A percentile compares a stretch with the other conserved stretches of the same genome.
phyloP scores from a whole-genome alignment of 2,797 vertebrate species.

The Gadopsis bispinosus region DNA sequence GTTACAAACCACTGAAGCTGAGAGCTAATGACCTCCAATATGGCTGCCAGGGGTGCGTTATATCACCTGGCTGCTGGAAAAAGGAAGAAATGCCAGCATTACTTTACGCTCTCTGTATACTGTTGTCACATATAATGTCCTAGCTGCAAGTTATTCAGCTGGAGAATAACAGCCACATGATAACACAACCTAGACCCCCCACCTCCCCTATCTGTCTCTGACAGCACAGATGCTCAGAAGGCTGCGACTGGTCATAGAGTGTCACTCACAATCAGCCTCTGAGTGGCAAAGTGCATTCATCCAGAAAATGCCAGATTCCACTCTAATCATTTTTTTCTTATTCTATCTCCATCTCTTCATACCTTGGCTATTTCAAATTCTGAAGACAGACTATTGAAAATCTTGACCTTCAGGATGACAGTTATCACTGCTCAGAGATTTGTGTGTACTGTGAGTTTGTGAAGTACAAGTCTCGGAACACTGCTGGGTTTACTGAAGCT shows the following conservation, averaged over 20 bases:
- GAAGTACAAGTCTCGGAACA: constrained; percentile 52
- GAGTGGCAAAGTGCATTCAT: constrained; percentile 78
- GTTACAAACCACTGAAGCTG: constrained; percentile 29
- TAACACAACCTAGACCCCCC: constrained; percentile 55
- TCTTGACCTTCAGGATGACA: constrained; percentile 77
- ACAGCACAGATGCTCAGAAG: constrained; percentile 76
- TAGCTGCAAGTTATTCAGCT: constrained; percentile 74
- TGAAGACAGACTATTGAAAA: constrained; percentile 65
- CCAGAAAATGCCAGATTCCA: constrained; percentile 80
- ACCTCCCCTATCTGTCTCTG: constrained; percentile 44
- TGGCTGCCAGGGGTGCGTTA: constrained; percentile 51
- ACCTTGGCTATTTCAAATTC: constrained; percentile 60
- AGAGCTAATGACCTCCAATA: constrained; percentile 29
- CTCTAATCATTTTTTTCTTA: constrained; percentile 77
- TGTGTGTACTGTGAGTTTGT: constrained; percentile 54
- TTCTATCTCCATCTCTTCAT: constrained; percentile 74
- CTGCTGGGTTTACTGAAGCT: constrained; percentile 35
- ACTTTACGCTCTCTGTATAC: constrained; percentile 58
- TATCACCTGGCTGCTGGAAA: constrained; percentile 56
- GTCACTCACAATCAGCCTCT: constrained; percentile 82
- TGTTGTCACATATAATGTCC: constrained; percentile 75
- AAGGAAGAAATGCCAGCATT: constrained; percentile 60
- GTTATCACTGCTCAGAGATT: constrained; percentile 67
- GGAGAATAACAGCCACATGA: constrained; percentile 68
- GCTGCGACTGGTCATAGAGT: constrained; percentile 75